These are phyloP conservation scores for Zaprionus inermis DNA, from an alignment of 1,140 invertebrate species.

Conservation along the genomic window DNA sequence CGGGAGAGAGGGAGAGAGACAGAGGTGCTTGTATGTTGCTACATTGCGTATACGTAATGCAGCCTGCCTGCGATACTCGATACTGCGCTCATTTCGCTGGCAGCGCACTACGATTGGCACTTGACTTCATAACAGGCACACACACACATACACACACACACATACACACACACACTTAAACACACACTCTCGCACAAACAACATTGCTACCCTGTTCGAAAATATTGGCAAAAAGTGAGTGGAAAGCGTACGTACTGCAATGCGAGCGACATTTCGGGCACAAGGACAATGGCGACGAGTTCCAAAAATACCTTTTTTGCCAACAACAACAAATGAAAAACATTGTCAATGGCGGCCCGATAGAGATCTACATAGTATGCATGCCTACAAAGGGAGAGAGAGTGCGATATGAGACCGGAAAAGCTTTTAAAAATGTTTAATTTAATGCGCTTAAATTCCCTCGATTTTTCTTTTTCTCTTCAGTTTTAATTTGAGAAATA, in stretches of 20 bases:
- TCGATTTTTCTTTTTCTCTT: too few species aligned
- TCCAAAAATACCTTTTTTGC: background rate
- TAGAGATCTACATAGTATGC: background rate
- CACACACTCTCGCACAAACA: background rate
- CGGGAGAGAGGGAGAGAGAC: background rate
- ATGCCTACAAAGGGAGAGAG: background rate
- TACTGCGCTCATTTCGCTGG: background rate
- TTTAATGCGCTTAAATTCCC: too few species aligned
- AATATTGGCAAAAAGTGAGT: conserved; percentile 1
- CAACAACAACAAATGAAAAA: background rate
- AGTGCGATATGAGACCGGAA: too few species aligned
- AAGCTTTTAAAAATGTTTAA: too few species aligned
- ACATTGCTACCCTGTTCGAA: background rate
- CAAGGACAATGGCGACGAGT: background rate
- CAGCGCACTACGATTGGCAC: background rate
- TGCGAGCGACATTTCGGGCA: background rate
- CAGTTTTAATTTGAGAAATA: too few species aligned
- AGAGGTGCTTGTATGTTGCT: background rate
- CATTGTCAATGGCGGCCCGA: background rate
- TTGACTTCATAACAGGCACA: background rate
- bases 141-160: background rate
- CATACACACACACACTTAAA: too few species aligned
- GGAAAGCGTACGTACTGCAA: background rate
- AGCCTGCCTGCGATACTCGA: background rate
- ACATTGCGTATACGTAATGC: background rate